phyloP scores from a whole-genome alignment of 2,797 vertebrate genomes.

The Pantherophis alleghaniensis region DNA sequence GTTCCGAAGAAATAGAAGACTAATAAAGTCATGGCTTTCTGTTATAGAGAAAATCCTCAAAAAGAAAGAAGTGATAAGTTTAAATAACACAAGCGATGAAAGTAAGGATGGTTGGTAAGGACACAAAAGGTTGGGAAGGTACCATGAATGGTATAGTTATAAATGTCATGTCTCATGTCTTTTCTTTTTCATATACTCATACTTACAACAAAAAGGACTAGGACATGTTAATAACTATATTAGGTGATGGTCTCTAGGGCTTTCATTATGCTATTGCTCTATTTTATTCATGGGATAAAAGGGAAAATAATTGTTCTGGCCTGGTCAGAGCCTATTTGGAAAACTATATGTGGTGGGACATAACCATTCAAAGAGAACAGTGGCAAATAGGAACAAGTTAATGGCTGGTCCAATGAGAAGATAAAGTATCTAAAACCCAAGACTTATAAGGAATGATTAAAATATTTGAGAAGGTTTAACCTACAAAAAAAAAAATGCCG shows the following conservation, averaged over 20 bases:
- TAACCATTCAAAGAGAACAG: neutral
- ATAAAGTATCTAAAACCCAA: neutral
- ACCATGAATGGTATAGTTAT: neutral
- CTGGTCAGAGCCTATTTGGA: neutral
- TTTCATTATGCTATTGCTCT: neutral
- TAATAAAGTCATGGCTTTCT: neutral
- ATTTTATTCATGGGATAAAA: neutral
- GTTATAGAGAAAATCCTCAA: neutral
- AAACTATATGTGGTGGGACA: neutral
- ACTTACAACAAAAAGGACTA: neutral
- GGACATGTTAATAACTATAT: neutral
- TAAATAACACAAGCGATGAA: neutral
- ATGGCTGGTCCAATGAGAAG: neutral
- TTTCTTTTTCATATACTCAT: neutral
- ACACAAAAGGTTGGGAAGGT: neutral
- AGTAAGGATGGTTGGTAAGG: neutral
- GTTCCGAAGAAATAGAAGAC: neutral
- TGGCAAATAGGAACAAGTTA: neutral
- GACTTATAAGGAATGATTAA: neutral
- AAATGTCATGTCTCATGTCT: neutral
- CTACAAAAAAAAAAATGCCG: neutral
- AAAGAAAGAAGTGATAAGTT: neutral
- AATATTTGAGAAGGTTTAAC: neutral
- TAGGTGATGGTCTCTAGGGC: neutral
- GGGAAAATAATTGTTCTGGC: neutral